Evolutionary conservation across 2,797 vertebrate genomes (phyloP).

Genomic region (Poeciliopsis presidionis): DNA sequence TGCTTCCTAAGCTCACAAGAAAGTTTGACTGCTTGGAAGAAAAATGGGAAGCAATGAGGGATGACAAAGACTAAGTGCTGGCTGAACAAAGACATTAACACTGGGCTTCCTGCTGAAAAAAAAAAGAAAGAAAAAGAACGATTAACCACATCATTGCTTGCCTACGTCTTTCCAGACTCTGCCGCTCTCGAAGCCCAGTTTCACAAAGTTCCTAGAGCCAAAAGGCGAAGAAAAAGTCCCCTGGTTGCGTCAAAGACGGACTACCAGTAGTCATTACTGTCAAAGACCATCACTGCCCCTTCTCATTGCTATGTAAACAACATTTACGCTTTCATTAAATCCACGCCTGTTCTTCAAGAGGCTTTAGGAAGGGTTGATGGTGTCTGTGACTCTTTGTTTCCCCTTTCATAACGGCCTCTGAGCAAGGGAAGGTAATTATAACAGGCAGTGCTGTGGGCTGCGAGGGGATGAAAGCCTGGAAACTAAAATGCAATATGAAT

Average conservation of each 20-base stretch:
- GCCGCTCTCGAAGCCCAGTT: conserved; percentile 33
- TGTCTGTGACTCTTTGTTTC: conserved; percentile 61
- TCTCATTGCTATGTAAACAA: conserved; percentile 52
- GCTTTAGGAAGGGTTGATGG: conserved; percentile 53
- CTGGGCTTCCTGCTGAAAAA: background rate
- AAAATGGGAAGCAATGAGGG: conserved; percentile 2
- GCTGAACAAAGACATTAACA: background rate
- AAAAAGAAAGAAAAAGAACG: conserved; percentile 4
- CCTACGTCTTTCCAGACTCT: conserved; percentile 45
- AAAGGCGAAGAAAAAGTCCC: conserved; percentile 58
- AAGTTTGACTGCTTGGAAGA: background rate
- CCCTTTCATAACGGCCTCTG: conserved; percentile 58
- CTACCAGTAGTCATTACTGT: conserved; percentile 65
- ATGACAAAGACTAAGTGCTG: conserved; percentile 9
- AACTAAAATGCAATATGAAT: conserved; percentile 18
- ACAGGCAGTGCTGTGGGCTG: conserved; percentile 34
- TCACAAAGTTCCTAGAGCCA: conserved; percentile 24
- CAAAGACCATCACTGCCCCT: conserved; percentile 60
- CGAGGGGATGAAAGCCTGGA: conserved; percentile 19
- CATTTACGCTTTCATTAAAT: conserved; percentile 55
- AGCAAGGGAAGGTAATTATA: conserved; percentile 49
- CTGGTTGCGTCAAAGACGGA: conserved; percentile 40
- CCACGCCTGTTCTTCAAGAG: conserved; percentile 41
- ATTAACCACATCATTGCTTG: conserved; percentile 6
- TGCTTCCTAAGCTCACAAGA: background rate